These are phyloP conservation scores for Salvator merianae DNA, from an alignment of 2,113 vertebrate species.

Conservation along the genomic window DNA sequence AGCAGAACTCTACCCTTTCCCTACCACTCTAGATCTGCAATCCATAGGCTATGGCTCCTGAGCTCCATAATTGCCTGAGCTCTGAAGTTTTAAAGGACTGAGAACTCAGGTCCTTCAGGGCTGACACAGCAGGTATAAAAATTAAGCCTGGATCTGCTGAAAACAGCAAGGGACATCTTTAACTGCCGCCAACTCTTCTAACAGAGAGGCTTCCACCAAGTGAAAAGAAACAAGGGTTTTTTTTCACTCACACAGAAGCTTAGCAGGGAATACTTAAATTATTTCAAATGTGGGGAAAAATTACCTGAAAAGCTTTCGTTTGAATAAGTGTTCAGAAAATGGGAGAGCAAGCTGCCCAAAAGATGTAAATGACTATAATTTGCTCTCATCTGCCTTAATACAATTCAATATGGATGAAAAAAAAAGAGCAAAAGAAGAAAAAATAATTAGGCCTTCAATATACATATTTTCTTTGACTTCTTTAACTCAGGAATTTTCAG, in stretches of 20 bases:
- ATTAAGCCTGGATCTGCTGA: neutral
- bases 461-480: neutral
- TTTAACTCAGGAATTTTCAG: neutral
- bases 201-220: neutral
- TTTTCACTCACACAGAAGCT: constrained; percentile 13
- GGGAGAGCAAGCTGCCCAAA: constrained; percentile 30
- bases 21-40: no score
- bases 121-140: neutral
- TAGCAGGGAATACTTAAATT: constrained; percentile 28
- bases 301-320: constrained; percentile 24
- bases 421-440: constrained; percentile 31
- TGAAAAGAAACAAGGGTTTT: neutral
- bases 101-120: neutral
- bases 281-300: constrained; percentile 11
- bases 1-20: no score
- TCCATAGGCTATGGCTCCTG: neutral
- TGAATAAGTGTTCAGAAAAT: constrained; percentile 37
- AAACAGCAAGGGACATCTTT: constrained; percentile 9
- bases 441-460: constrained; percentile 20
- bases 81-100: neutral
- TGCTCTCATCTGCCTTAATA: constrained; percentile 41
- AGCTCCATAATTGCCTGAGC: neutral
- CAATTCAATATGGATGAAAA: constrained; percentile 36
- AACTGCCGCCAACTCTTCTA: constrained; percentile 30
- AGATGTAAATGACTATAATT: constrained; percentile 20